phyloP scores from a whole-genome alignment of 1,140 invertebrate species.

The Bombus vancouverensis region DNA sequence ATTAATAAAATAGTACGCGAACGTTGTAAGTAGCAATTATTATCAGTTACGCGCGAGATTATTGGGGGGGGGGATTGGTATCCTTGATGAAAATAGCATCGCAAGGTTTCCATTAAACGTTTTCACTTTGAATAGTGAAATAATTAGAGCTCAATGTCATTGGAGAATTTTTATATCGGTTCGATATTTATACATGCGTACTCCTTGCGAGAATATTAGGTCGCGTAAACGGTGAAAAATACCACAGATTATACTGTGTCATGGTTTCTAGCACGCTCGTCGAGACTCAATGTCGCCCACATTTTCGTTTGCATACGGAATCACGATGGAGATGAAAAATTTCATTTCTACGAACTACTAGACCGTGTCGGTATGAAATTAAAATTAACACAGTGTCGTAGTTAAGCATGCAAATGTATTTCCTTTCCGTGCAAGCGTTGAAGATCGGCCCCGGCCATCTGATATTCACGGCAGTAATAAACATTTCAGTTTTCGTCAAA shows the following conservation, averaged over 20 bases:
- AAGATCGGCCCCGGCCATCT: not conserved
- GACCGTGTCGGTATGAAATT: constrained; percentile 43
- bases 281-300: constrained; percentile 18
- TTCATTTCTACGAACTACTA: constrained; percentile 20
- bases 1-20: not conserved
- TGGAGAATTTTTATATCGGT: not conserved
- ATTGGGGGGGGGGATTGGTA: not conserved
- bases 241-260: not conserved
- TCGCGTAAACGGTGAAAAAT: not conserved
- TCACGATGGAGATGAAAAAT: constrained; percentile 8
- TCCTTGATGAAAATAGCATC: not conserved
- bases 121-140: not conserved
- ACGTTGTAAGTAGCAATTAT: not conserved
- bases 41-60: not conserved
- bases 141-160: constrained; percentile 12
- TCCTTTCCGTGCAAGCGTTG: not conserved
- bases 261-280: not conserved
- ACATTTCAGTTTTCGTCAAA: not conserved
- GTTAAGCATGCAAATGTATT: constrained; percentile 30
- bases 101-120: not conserved
- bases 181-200: not conserved
- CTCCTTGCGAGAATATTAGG: not conserved
- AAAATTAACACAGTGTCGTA: constrained; percentile 17
- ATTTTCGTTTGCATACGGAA: constrained; percentile 19
- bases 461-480: not conserved